Base-by-base conservation (phyloP, 2,888 invertebrate species). In the Leptopilina drosophilae region DNA sequence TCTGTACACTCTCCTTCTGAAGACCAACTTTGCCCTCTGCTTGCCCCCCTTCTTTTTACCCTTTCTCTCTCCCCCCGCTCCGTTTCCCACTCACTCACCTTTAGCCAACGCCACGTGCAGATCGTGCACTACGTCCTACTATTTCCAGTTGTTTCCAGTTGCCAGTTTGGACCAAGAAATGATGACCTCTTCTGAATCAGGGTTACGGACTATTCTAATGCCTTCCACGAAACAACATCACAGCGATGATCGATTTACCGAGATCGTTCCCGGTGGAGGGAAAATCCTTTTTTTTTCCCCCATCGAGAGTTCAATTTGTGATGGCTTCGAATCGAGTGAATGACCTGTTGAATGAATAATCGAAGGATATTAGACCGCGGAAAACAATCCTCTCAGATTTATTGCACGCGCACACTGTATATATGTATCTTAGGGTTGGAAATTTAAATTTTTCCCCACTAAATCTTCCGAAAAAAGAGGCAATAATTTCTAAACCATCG, bases 11-110 rank as follows among this genome's bases (percentile, higher is more conserved):
- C 84, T 84, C 84, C 84, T 86, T 85, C 81, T 80, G 83, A 80
- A 80, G 81, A 80, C 84, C 82, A 84, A 84, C 84, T 83, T 82
- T 83, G 84, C 85, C 85, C 86, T 85, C 85, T 84, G 79, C 80
- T 79, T 83, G 80, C 56, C 78, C 65, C 64, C 53, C 78, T 42
- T 40, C 65, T 78, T 62, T 26, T 76, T 9, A 14, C 40, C 26
- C 76, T 76, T 26, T 14, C 66, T 53, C 77, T 64, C 69, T n/a
- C n/a, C 49, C 9, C 49, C 12, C 4, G 11, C 12, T 49, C 11
- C 11, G 78, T 80, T 80, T 33, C 42, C 64, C 77, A 49, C 20
- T 46, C 49, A 49, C 46, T 14, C 64, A 73, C 73, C n/a, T 33
- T 14, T 53, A 33, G 56, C 33, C 15, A 73, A 33, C 53, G n/a